Conservation (phyloP, 1,140 invertebrate genomes). For the Parapsyche elsis region DNA sequence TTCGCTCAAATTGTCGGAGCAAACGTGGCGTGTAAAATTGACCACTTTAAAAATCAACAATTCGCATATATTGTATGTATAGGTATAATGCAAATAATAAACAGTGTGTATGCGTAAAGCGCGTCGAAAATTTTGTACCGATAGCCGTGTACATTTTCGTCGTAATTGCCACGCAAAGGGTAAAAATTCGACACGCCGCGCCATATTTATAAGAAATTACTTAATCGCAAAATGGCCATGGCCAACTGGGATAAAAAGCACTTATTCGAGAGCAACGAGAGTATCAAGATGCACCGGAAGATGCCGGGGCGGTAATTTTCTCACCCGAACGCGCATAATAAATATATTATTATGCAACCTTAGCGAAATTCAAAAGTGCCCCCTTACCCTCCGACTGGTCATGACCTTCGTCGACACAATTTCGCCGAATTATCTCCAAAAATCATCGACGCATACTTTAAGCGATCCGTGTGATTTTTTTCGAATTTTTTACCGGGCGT, state of each 20-base stretch:
- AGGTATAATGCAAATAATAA: background rate
- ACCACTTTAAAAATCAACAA: background rate
- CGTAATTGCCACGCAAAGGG: background rate
- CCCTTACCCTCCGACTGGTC: background rate
- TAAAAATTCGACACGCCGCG: slow-evolving; percentile 16
- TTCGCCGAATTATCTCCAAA: too few relatives aligned
- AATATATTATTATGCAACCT: slow-evolving; percentile 32
- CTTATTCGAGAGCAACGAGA: background rate
- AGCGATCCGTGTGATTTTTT: too few relatives aligned
- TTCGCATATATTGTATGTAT: background rate
- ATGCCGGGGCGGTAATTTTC: slow-evolving; percentile 12
- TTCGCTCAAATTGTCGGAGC: too few relatives aligned
- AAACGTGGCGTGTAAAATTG: too few relatives aligned
- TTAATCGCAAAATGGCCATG: slow-evolving; percentile 30
- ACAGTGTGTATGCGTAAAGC: background rate
- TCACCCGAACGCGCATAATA: slow-evolving; percentile 12
- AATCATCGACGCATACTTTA: too few relatives aligned
- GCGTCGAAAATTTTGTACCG: background rate
- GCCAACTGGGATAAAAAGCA: background rate
- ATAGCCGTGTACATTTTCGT: background rate
- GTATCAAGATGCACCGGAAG: slow-evolving; percentile 9
- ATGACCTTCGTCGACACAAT: background rate
- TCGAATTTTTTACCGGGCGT: too few relatives aligned
- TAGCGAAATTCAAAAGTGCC: slow-evolving; percentile 18
- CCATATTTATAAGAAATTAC: slow-evolving; percentile 21